Evolutionary conservation across 2,797 vertebrate genomes (phyloP).

Genomic region (Anas bahamensis): DNA sequence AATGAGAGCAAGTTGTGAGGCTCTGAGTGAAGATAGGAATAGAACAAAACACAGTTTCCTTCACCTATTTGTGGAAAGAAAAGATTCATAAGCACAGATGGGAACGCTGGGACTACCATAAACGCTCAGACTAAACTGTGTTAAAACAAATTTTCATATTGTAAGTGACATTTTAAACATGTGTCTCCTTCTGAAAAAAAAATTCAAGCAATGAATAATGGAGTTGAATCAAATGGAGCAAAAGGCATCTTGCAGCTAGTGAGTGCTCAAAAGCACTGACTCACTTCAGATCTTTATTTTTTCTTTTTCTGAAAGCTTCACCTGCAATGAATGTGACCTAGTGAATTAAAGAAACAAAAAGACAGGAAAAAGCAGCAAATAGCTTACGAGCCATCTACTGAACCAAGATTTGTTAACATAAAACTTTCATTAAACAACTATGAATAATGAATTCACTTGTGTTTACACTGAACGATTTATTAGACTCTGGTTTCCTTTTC

Average conservation of each 20-base stretch:
- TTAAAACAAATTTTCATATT: slow-evolving; percentile 16
- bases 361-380: slow-evolving; percentile 2
- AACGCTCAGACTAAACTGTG: background rate
- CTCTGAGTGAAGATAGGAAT: background rate
- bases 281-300: background rate
- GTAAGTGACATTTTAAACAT: slow-evolving; percentile 30
- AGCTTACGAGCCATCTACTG: background rate
- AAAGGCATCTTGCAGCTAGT: background rate
- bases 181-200: background rate
- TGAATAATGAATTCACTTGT: slow-evolving; percentile 47
- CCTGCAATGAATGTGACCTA: background rate
- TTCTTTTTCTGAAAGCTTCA: background rate
- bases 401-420: slow-evolving; percentile 39
- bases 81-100: background rate
- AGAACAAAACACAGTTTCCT: background rate
- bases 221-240: background rate
- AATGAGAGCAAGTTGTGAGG: background rate
- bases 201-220: slow-evolving; percentile 2
- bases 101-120: background rate
- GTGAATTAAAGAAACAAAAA: background rate
- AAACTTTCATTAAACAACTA: slow-evolving; percentile 46
- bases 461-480: slow-evolving; percentile 26
- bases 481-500: background rate
- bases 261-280: background rate
- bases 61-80: slow-evolving; percentile 26